Conservation (phyloP, 1,140 invertebrate genomes). For the Chironomus tepperi region DNA sequence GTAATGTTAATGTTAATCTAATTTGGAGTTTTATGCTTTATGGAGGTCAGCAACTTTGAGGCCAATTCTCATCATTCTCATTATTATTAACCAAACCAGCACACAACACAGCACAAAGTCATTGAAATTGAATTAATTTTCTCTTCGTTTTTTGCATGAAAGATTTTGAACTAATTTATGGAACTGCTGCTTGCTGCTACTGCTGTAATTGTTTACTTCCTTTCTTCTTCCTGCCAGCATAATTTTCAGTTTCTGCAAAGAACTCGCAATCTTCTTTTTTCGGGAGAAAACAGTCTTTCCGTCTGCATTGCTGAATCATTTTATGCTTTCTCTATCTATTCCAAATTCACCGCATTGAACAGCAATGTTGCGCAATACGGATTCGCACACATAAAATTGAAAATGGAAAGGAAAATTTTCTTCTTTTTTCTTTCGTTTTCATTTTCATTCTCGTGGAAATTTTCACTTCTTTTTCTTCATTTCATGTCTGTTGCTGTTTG, state of each 20-base stretch:
- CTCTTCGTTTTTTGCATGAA: not conserved
- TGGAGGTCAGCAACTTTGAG: constrained; percentile 11
- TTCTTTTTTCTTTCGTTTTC: not conserved
- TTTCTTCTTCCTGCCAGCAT: not conserved
- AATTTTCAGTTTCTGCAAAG: not conserved
- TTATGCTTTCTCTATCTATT: too few relatives aligned
- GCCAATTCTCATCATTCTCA: constrained; percentile 1
- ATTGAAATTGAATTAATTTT: not conserved
- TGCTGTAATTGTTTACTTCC: not conserved
- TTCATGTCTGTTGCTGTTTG: too few relatives aligned
- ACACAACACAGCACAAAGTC: too few relatives aligned
- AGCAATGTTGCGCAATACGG: not conserved
- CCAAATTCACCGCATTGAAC: not conserved
- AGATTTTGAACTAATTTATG: not conserved
- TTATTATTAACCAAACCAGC: too few relatives aligned
- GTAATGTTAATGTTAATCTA: not conserved
- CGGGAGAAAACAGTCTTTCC: not conserved
- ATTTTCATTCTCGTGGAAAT: not conserved
- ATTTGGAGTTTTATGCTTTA: not conserved
- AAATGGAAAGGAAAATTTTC: not conserved
- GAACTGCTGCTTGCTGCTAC: not conserved
- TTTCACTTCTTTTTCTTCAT: not conserved
- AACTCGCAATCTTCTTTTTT: not conserved
- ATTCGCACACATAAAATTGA: not conserved
- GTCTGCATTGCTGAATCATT: not conserved